Conservation (phyloP, 2,113 vertebrate species). For the Callopanchax toddi region DNA sequence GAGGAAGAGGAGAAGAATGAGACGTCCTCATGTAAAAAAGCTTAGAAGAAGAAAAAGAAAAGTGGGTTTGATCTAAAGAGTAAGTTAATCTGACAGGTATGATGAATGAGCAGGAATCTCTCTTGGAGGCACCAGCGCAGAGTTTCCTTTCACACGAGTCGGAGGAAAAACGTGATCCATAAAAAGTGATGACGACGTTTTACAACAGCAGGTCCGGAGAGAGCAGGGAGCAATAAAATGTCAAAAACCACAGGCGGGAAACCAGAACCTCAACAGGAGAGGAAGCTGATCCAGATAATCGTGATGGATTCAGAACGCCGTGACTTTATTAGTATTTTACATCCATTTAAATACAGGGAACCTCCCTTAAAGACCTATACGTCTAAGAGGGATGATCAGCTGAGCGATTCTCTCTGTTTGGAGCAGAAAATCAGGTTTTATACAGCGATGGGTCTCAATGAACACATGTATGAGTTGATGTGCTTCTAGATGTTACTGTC, state of each 20-base stretch:
- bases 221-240: background rate
- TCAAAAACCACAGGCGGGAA: background rate
- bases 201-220: background rate
- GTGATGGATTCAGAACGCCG: no score
- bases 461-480: no score
- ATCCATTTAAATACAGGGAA: no score
- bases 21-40: constrained; percentile 41
- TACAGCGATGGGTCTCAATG: no score
- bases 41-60: constrained; percentile 21
- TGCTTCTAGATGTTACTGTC: no score
- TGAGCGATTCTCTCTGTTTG: no score
- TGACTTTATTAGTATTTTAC: background rate
- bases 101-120: constrained; percentile 57
- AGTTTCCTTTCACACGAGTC: constrained; percentile 26
- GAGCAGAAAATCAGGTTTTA: no score
- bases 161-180: constrained; percentile 18
- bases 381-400: no score
- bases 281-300: no score
- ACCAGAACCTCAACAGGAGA: background rate
- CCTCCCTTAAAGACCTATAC: no score
- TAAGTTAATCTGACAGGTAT: constrained; percentile 56
- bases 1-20: constrained; percentile 24
- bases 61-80: constrained; percentile 39
- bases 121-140: constrained; percentile 29
- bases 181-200: constrained; percentile 14